These are phyloP conservation scores for Phragmatobia fuliginosa DNA, from an alignment of 2,888 invertebrate genomes.

Conservation along the genomic window DNA sequence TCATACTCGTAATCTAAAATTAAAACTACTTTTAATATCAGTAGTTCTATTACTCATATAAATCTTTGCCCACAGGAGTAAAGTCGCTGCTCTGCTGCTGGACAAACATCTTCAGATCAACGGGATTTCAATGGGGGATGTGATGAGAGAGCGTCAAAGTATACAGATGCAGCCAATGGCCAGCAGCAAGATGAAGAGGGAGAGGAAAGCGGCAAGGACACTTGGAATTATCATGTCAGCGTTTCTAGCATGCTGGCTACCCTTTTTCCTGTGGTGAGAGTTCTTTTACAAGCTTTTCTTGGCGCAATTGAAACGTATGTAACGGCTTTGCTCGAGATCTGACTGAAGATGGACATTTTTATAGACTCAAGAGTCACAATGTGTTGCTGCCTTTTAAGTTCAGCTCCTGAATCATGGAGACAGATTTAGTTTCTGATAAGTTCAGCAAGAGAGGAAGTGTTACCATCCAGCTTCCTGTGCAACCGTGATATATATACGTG, in stretches of 20 bases:
- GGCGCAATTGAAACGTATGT: too few species aligned
- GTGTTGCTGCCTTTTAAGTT: too few species aligned
- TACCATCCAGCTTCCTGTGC: too few species aligned
- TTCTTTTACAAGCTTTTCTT: neutral
- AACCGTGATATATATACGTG: too few species aligned
- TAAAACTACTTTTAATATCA: neutral
- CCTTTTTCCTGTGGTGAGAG: constrained; percentile 96
- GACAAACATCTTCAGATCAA: constrained; percentile 97
- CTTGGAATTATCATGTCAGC: constrained; percentile 98
- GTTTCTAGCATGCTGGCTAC: constrained; percentile 97
- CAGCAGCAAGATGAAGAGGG: constrained; percentile 95
- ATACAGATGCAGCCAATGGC: constrained; percentile 91
- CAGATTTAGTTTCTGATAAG: too few species aligned
- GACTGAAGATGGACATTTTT: too few species aligned
- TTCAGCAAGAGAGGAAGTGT: too few species aligned
- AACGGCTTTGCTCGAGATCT: too few species aligned
- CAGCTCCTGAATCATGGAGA: too few species aligned
- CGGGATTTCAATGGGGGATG: constrained; percentile 91
- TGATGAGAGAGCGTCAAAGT: constrained; percentile 87
- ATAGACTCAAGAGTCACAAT: too few species aligned
- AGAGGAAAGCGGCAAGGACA: constrained; percentile 96
- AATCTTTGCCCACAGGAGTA: constrained; percentile 88
- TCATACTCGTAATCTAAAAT: too few species aligned
- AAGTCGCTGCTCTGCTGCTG: constrained; percentile 94
- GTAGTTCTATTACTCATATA: neutral